These are phyloP conservation scores for Cossypha caffra DNA, from an alignment of 2,797 vertebrate genomes.

Conservation along the genomic window DNA sequence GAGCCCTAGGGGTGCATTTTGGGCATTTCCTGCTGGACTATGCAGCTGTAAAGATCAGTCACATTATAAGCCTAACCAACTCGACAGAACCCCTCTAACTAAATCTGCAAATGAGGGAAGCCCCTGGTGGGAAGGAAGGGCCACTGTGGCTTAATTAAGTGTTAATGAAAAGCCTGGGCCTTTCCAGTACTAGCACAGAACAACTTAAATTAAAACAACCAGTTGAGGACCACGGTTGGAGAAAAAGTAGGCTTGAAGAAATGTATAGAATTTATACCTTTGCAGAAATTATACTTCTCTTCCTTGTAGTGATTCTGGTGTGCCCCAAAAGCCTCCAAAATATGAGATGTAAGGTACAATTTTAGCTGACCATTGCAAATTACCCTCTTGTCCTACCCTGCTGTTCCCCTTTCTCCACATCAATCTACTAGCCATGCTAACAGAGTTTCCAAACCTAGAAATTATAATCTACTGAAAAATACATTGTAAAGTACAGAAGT, in stretches of 20 bases:
- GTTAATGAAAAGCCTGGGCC: slow-evolving; percentile 64
- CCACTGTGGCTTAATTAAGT: slow-evolving; percentile 63
- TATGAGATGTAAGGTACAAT: not conserved
- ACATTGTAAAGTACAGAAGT: not conserved
- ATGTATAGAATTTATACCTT: not conserved
- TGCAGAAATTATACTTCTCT: not conserved
- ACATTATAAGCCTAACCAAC: slow-evolving; percentile 46
- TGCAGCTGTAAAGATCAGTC: slow-evolving; percentile 69
- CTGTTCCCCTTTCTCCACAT: not conserved
- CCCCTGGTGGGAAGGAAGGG: slow-evolving; percentile 65
- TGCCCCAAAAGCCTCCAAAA: not conserved
- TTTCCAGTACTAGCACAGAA: slow-evolving; percentile 8
- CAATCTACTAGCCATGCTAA: not conserved
- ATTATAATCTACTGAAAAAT: not conserved
- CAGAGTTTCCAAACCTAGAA: not conserved
- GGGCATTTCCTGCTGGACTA: slow-evolving; percentile 72
- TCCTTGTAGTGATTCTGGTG: not conserved
- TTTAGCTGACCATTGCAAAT: not conserved
- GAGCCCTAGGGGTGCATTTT: slow-evolving; percentile 50
- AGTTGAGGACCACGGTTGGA: not conserved
- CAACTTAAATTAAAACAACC: not conserved
- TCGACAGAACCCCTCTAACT: slow-evolving; percentile 66
- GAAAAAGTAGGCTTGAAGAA: not conserved
- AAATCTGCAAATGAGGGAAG: slow-evolving; percentile 71
- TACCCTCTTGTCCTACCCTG: not conserved